Evolutionary conservation across 2,797 vertebrate genomes (phyloP).

Genomic region (Sebastolobus alascanus): DNA sequence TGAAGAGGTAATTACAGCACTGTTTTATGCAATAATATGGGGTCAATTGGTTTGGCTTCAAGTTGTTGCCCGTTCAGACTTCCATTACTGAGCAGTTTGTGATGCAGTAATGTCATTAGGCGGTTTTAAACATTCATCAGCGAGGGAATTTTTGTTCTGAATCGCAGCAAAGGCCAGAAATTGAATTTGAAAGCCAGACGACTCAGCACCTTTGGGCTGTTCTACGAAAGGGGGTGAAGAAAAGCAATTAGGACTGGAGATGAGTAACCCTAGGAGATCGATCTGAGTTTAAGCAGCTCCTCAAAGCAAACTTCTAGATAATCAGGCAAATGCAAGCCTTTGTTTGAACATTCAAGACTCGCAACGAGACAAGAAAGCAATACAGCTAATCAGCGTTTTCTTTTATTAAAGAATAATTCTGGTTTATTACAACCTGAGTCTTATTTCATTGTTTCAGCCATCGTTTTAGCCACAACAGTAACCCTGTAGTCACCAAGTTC

Average conservation of each 20-base stretch:
- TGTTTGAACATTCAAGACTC: slow-evolving; percentile 5
- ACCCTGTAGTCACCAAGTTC: too few relatives aligned
- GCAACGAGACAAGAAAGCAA: neutral
- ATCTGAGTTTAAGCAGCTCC: slow-evolving; percentile 1
- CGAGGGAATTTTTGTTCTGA: neutral
- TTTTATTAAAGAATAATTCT: neutral
- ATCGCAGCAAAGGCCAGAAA: neutral
- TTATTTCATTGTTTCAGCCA: neutral
- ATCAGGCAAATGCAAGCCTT: neutral
- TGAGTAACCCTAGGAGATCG: neutral
- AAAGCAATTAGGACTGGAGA: slow-evolving; percentile 25
- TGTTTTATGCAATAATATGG: neutral
- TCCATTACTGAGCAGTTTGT: neutral
- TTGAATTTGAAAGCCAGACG: slow-evolving; percentile 1
- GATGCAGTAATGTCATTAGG: neutral
- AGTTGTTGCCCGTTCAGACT: neutral
- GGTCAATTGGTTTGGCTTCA: neutral
- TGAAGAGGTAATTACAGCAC: neutral
- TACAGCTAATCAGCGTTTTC: neutral
- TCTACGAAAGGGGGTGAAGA: neutral
- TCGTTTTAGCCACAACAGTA: neutral
- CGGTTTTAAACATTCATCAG: neutral
- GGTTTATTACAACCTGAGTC: neutral
- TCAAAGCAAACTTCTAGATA: slow-evolving; percentile 10
- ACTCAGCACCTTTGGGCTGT: neutral